Percentiles rank a stretch among this genome's conserved stretches.
Conservation (phyloP, 2,113 vertebrate genomes). For the Trichechus manatus region DNA sequence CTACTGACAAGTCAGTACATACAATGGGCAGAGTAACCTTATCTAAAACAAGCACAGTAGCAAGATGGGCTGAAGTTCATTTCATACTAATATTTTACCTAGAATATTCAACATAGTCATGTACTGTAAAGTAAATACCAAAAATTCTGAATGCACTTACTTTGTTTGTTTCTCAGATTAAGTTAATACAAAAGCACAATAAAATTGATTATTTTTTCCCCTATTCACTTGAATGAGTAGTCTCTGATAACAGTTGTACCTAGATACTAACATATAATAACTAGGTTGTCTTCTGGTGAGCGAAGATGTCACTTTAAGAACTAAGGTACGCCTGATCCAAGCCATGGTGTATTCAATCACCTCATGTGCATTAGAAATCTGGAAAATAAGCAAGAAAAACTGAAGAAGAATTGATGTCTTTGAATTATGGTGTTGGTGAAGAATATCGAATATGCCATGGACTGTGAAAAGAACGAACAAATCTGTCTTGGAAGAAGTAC, state of each 20-base stretch:
- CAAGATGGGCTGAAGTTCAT: neutral
- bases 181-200: neutral
- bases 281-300: neutral
- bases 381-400: too few species aligned
- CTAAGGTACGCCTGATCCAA: too few species aligned
- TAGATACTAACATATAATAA: neutral
- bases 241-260: neutral
- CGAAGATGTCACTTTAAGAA: too few species aligned
- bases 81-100: neutral
- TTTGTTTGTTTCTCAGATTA: neutral
- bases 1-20: neutral
- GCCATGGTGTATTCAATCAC: too few species aligned
- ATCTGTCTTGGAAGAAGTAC: too few species aligned
- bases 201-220: neutral
- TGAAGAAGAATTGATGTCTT: too few species aligned
- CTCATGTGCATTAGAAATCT: too few species aligned
- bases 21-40: neutral
- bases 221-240: neutral
- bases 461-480: too few species aligned
- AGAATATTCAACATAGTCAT: neutral
- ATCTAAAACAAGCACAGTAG: neutral
- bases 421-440: too few species aligned
- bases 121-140: neutral
- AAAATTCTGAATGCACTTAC: neutral
- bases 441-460: too few species aligned